Base-by-base conservation (phyloP, 2,888 invertebrate genomes). In the Augochlorella aurata region DNA sequence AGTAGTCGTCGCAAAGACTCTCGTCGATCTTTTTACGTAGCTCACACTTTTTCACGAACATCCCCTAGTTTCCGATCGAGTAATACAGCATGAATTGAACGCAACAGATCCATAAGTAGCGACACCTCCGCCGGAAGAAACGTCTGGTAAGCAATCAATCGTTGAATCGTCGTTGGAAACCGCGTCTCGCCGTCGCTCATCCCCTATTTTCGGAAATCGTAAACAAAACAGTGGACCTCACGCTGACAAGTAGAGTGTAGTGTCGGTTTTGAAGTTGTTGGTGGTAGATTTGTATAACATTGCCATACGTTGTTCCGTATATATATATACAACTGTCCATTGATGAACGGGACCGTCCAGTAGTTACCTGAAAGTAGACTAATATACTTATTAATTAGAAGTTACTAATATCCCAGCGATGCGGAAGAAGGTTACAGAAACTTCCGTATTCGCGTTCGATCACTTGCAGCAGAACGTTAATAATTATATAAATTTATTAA, bases 221-320 rank as follows among this genome's bases (percentile, higher is more conserved):
- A 2, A 58, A 58, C 52, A 73, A 88, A 88, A 87, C 88, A 88
- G 88, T 88, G 87, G 88, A 88, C 89, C 72, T 88, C 78, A 83
- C 81, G 58, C 71, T 68, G 47, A 67, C 65, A 7, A 38, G 44
- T 65, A 65, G 44, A 58, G 24, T 3, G 65, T 12, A 63, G 63
- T 38, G 75, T 87, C 70, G 47, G 75, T 38, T 16, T 58, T 71
- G 47, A 66, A 45, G 18, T 66, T 66, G 44, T 24, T 71, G 65
- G 75, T 68, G 77, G 50, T 77, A 81, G 50, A 82, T 87, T 29
- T 87, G 80, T 81, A 73, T 61, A 8, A 65, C 65, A 44, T 65
- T 45, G 54, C 58, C 74, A n/a, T n/a, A 71, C 58, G 29, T 38
- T 70, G 63, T 72, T 65, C 67, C 38, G 38, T 49, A 65, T 45